A percentile compares a stretch with the other conserved stretches of the same genome.
phyloP scores from a whole-genome alignment of 2,888 invertebrate species.

The Lasioglossum morio region DNA sequence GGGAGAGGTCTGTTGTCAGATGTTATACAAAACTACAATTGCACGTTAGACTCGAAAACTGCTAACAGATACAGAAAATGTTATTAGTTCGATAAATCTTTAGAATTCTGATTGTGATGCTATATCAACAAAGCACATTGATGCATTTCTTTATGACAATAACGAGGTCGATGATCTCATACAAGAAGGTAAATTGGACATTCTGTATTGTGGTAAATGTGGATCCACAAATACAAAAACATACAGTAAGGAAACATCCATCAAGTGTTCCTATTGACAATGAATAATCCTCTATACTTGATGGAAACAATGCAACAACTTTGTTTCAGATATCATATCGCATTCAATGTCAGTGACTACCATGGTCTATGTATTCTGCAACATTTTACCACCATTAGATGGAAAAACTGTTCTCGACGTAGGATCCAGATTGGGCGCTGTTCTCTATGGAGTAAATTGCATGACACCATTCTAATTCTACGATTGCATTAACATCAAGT shows the following conservation, averaged over 20 bases:
- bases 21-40: conserved; percentile 11
- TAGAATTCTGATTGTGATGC: conserved; percentile 86
- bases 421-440: conserved; percentile 89
- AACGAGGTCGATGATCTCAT: conserved; percentile 87
- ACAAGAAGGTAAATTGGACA: conserved; percentile 84
- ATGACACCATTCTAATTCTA: neutral
- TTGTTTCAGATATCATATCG: conserved; percentile 86
- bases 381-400: conserved; percentile 87
- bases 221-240: conserved; percentile 85
- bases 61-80: conserved; percentile 36
- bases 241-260: conserved; percentile 82
- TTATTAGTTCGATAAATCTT: conserved; percentile 78
- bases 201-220: conserved; percentile 86
- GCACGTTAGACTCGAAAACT: conserved; percentile 2
- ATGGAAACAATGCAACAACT: neutral
- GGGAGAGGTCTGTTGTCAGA: conserved; percentile 72
- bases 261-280: neutral
- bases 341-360: conserved; percentile 88
- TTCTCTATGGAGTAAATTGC: conserved; percentile 88
- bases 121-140: conserved; percentile 87
- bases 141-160: conserved; percentile 90
- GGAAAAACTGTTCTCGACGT: conserved; percentile 88
- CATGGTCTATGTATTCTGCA: conserved; percentile 88
- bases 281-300: neutral
- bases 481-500: neutral